phyloP scores from a whole-genome alignment of 2,797 vertebrate genomes.

The Oceanodroma leucorhoa region DNA sequence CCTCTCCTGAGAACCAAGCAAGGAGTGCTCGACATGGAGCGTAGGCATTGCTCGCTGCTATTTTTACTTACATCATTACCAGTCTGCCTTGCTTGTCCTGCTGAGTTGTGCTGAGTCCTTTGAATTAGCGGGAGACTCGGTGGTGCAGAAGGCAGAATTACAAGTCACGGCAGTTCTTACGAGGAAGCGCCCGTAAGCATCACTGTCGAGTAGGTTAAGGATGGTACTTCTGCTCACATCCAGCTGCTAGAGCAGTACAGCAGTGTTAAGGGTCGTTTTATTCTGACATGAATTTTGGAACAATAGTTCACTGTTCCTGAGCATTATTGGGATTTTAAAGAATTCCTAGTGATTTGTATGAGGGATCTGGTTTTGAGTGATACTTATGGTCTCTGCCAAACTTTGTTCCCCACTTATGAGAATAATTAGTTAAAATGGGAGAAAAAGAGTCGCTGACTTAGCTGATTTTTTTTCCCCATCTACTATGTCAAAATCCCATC shows the following conservation, averaged over 20 bases:
- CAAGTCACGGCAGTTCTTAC: background rate
- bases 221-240: background rate
- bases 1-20: background rate
- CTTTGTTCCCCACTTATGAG: background rate
- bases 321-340: background rate
- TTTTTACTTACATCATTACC: background rate
- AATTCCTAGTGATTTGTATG: background rate
- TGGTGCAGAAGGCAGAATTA: background rate
- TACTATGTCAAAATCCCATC: background rate
- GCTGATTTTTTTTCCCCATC: background rate
- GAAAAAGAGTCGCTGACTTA: background rate
- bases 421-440: background rate
- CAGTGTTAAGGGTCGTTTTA: background rate
- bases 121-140: background rate
- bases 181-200: accelerated
- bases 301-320: background rate
- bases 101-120: background rate
- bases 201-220: background rate
- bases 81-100: background rate
- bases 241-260: background rate
- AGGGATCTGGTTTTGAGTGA: accelerated
- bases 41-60: background rate
- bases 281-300: background rate
- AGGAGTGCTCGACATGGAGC: background rate
- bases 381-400: background rate